Conservation (phyloP, 2,888 invertebrate species). For the Torymus texanus region DNA sequence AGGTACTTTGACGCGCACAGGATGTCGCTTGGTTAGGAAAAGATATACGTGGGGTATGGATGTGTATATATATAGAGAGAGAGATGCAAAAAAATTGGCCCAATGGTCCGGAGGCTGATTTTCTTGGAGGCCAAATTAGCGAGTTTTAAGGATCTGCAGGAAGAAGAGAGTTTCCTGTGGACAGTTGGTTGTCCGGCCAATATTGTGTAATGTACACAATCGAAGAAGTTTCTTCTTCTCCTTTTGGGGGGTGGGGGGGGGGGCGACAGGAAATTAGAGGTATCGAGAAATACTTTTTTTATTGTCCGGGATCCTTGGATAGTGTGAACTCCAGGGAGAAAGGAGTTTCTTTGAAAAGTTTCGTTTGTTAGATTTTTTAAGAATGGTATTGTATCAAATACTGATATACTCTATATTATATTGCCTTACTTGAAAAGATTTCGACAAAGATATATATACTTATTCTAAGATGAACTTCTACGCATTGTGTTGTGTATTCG, state of each 20-base stretch:
- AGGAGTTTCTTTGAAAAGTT: background rate
- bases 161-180: too few species aligned
- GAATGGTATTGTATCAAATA: background rate
- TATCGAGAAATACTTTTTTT: too few species aligned
- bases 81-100: background rate
- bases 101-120: slow-evolving; percentile 9
- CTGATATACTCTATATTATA: too few species aligned
- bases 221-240: too few species aligned
- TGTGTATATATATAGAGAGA: background rate
- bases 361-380: background rate
- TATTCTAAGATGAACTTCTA: background rate
- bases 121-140: slow-evolving; percentile 26
- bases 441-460: background rate
- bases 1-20: background rate
- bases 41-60: too few species aligned
- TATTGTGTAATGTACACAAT: too few species aligned
- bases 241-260: too few species aligned
- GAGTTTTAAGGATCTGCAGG: background rate
- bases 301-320: background rate
- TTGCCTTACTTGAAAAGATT: too few species aligned
- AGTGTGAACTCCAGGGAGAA: background rate
- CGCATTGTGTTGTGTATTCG: too few species aligned
- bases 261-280: too few species aligned
- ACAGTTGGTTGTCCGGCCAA: too few species aligned
- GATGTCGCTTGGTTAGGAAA: background rate